A percentile compares a stretch with the other conserved stretches of the same genome.
Conservation (phyloP, 2,797 vertebrate genomes). For the Orestias chungarensis region DNA sequence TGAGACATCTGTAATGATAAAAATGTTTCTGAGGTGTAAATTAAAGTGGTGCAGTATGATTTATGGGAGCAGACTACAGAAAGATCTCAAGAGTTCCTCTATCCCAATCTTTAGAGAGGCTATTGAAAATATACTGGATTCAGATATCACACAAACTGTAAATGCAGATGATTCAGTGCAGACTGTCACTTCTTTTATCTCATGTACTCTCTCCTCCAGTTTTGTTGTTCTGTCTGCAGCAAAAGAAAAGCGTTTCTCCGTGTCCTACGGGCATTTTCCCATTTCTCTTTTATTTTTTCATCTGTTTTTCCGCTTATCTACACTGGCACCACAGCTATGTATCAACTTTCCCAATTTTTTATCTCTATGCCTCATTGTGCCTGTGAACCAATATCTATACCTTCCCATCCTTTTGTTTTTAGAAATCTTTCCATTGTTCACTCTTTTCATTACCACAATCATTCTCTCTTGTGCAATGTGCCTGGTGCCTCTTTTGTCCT, state of each 20-base stretch:
- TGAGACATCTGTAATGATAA: slow-evolving; percentile 30
- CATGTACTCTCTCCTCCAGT: slow-evolving; percentile 16
- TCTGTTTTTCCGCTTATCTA: slow-evolving; percentile 50
- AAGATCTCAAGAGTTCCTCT: slow-evolving; percentile 30
- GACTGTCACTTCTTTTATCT: slow-evolving; percentile 41
- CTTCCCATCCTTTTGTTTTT: slow-evolving; percentile 8
- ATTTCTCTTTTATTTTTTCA: slow-evolving; percentile 46
- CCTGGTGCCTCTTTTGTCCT: slow-evolving; percentile 26
- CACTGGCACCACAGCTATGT: slow-evolving; percentile 5
- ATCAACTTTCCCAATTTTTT: slow-evolving; percentile 41
- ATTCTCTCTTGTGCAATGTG: slow-evolving; percentile 23
- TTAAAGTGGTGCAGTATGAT: slow-evolving; percentile 11
- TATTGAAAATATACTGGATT: slow-evolving; percentile 19
- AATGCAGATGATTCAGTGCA: slow-evolving; percentile 39
- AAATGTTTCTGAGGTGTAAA: slow-evolving; percentile 27
- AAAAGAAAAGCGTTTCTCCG: slow-evolving; percentile 14
- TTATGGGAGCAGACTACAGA: slow-evolving; percentile 23
- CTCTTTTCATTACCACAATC: slow-evolving; percentile 40
- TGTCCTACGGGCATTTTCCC: slow-evolving; percentile 22
- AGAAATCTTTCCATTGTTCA: slow-evolving; percentile 33
- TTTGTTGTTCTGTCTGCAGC: slow-evolving; percentile 26
- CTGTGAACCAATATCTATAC: slow-evolving; percentile 20
- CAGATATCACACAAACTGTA: slow-evolving; percentile 24
- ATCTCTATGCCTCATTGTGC: slow-evolving; percentile 46
- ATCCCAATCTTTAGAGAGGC: slow-evolving; percentile 3